phyloP scores from a whole-genome alignment of 2,888 invertebrate genomes.

The Agonum fuliginosum region DNA sequence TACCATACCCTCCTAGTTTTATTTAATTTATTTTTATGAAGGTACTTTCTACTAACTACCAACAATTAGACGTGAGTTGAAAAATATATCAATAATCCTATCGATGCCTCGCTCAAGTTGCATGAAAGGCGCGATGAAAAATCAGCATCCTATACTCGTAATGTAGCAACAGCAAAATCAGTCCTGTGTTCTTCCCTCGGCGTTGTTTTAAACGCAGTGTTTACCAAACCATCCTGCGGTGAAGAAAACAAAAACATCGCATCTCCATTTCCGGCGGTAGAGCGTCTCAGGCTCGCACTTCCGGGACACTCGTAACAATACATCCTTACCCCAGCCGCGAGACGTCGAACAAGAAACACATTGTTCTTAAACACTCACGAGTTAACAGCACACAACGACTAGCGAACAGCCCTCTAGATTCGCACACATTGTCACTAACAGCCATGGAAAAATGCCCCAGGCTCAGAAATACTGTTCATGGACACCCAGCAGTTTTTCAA shows the following conservation, averaged over 20 bases:
- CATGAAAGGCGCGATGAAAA: no score
- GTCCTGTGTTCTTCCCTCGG: no score
- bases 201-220: neutral
- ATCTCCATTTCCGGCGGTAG: constrained; percentile 29
- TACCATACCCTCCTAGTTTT: no score
- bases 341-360: constrained; percentile 50
- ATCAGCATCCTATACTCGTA: no score
- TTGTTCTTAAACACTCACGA: constrained; percentile 52
- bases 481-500: no score
- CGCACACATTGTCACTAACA: constrained; percentile 8
- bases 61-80: no score
- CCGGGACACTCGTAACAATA: constrained; percentile 41
- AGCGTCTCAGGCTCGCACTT: constrained; percentile 14
- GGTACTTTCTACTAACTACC: no score
- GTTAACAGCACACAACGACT: constrained; percentile 40
- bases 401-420: neutral
- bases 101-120: no score
- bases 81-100: no score
- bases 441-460: neutral
- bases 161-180: no score
- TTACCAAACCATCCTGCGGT: constrained; percentile 21
- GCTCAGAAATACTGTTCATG: no score
- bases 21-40: no score
- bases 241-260: constrained; percentile 35
- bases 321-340: constrained; percentile 21